These are phyloP conservation scores for Lamprologus sp. DNA, from an alignment of 2,113 vertebrate species.

Conservation along the genomic window DNA sequence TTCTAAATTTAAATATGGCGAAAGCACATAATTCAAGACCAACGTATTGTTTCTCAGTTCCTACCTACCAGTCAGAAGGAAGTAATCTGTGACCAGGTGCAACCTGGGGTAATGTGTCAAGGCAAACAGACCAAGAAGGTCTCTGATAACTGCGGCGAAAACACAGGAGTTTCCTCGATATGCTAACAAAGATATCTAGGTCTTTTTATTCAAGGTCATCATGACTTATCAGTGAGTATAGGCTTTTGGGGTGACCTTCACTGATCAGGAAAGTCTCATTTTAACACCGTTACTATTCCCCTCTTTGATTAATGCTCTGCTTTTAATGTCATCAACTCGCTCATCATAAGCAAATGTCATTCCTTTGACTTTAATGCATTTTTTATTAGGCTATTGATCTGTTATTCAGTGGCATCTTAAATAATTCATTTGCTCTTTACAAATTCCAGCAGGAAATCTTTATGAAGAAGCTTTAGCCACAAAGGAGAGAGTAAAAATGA, in stretches of 20 bases:
- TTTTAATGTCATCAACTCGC: background rate
- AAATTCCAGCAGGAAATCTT: background rate
- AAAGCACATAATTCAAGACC: conserved; percentile 11
- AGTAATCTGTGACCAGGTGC: conserved; percentile 35
- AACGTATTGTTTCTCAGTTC: conserved; percentile 40
- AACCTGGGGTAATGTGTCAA: conserved; percentile 46
- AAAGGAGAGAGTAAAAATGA: conserved; percentile 33
- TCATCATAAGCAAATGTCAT: background rate
- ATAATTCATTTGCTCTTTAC: background rate
- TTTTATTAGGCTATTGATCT: background rate
- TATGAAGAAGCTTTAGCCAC: conserved; percentile 22
- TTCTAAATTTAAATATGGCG: background rate
- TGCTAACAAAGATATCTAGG: background rate
- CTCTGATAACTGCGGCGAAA: background rate
- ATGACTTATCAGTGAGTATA: background rate
- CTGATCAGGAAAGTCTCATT: background rate
- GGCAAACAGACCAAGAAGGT: background rate
- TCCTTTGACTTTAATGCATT: background rate
- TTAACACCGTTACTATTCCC: background rate
- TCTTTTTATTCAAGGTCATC: background rate
- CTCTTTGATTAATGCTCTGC: background rate
- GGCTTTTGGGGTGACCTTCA: background rate
- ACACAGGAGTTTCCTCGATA: background rate
- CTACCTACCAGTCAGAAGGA: conserved; percentile 25
- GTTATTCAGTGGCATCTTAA: conserved; percentile 3